Conservation (phyloP, 2,797 vertebrate species). For the Poeciliopsis paucimaculata region DNA sequence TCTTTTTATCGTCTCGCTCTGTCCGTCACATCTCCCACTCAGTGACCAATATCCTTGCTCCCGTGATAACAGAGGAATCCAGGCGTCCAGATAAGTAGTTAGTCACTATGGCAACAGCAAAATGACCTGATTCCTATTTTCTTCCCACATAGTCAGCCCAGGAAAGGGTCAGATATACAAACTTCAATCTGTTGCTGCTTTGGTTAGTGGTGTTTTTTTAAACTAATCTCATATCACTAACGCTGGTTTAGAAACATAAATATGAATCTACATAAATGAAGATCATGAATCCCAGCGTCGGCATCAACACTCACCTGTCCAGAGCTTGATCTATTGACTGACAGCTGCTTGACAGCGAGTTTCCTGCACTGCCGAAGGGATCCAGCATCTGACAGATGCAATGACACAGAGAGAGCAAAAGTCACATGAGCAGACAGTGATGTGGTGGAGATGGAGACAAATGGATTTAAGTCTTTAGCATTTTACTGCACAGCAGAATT, state of each 20-base stretch:
- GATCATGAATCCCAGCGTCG: conserved; percentile 15
- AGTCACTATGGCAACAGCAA: conserved; percentile 69
- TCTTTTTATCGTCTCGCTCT: conserved; percentile 44
- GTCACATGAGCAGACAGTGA: conserved; percentile 43
- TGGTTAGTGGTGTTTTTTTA: conserved; percentile 3
- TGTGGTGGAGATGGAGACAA: not conserved
- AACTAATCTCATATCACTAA: not conserved
- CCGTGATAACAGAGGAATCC: conserved; percentile 71
- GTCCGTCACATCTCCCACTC: conserved; percentile 55
- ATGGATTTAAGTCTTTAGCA: too few relatives aligned
- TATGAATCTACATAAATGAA: conserved; percentile 11
- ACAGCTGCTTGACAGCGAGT: conserved; percentile 90
- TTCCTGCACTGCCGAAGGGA: conserved; percentile 87
- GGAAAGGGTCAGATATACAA: conserved; percentile 48
- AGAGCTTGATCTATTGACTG: conserved; percentile 90
- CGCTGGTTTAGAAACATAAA: not conserved
- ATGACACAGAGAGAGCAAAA: conserved; percentile 41
- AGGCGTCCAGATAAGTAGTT: conserved; percentile 73
- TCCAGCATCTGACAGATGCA: conserved; percentile 84
- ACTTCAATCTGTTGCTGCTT: conserved; percentile 12
- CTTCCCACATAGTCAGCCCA: conserved; percentile 24
- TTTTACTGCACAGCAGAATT: not conserved
- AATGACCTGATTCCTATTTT: conserved; percentile 56
- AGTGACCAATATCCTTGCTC: conserved; percentile 32
- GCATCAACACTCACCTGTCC: conserved; percentile 85